Evolutionary conservation across 2,888 invertebrate species (phyloP).

Genomic region (Yponomeuta evonymella): DNA sequence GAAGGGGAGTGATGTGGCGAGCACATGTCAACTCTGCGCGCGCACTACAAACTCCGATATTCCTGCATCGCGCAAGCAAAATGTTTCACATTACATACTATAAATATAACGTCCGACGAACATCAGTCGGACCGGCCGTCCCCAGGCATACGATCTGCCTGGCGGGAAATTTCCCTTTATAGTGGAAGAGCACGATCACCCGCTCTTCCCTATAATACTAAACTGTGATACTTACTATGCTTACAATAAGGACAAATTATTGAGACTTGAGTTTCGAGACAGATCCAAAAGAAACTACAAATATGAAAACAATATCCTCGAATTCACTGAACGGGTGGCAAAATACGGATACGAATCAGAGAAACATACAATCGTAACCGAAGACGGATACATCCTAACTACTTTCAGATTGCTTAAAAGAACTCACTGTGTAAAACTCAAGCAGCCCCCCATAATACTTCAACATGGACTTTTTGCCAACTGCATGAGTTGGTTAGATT

Average conservation of each 20-base stretch:
- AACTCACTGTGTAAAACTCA: background rate
- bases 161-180: too few species aligned
- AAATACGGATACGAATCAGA: constrained; percentile 24
- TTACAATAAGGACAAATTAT: background rate
- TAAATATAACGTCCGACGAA: too few species aligned
- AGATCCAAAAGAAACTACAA: background rate
- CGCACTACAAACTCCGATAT: too few species aligned
- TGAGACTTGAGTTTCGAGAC: background rate
- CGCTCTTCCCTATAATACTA: too few species aligned
- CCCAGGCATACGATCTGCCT: too few species aligned
- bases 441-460: constrained; percentile 8
- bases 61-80: too few species aligned
- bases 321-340: constrained; percentile 26
- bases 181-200: too few species aligned
- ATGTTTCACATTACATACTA: too few species aligned
- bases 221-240: background rate
- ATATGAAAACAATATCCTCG: constrained; percentile 1
- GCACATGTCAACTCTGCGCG: too few species aligned
- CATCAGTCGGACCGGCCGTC: too few species aligned
- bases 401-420: constrained; percentile 28
- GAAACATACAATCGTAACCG: constrained; percentile 7
- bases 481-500: background rate
- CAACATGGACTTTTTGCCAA: constrained; percentile 5
- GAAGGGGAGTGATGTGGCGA: too few species aligned
- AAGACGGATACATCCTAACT: constrained; percentile 37